phyloP scores from a whole-genome alignment of 2,113 vertebrate species.

The Bufo bufo region DNA sequence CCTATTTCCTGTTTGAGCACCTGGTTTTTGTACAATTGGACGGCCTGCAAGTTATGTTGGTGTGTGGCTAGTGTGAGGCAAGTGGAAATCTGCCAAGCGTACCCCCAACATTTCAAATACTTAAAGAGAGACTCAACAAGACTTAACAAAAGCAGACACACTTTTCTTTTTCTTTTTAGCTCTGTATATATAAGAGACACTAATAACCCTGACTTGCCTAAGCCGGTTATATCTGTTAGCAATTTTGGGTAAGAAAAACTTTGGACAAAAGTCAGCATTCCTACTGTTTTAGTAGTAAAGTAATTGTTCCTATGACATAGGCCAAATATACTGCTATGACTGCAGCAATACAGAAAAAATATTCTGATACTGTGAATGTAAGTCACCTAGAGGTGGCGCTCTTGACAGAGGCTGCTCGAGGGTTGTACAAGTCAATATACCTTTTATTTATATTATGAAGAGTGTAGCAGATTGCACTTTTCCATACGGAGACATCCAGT shows the following conservation, averaged over 20 bases:
- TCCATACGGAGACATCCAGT: too few species aligned
- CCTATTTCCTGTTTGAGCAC: slow-evolving; percentile 48
- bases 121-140: slow-evolving; percentile 22
- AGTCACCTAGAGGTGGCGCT: too few species aligned
- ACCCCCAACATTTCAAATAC: slow-evolving; percentile 24
- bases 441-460: too few species aligned
- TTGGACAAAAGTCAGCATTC: neutral
- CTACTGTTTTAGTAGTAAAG: slow-evolving; percentile 9
- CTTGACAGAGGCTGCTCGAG: too few species aligned
- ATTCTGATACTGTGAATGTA: too few species aligned
- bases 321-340: neutral
- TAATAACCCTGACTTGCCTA: neutral
- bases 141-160: slow-evolving; percentile 30
- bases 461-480: too few species aligned
- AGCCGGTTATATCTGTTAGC: neutral
- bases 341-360: too few species aligned
- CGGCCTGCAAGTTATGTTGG: slow-evolving; percentile 32
- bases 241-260: slow-evolving; percentile 17
- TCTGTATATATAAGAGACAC: slow-evolving; percentile 3
- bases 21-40: slow-evolving; percentile 49
- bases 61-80: slow-evolving; percentile 46
- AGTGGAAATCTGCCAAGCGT: slow-evolving; percentile 37
- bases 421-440: too few species aligned
- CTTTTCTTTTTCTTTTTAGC: slow-evolving; percentile 5
- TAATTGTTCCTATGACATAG: neutral